Base-by-base conservation (phyloP, 2,888 invertebrate species). In the Caenorhabditis doughertyi region DNA sequence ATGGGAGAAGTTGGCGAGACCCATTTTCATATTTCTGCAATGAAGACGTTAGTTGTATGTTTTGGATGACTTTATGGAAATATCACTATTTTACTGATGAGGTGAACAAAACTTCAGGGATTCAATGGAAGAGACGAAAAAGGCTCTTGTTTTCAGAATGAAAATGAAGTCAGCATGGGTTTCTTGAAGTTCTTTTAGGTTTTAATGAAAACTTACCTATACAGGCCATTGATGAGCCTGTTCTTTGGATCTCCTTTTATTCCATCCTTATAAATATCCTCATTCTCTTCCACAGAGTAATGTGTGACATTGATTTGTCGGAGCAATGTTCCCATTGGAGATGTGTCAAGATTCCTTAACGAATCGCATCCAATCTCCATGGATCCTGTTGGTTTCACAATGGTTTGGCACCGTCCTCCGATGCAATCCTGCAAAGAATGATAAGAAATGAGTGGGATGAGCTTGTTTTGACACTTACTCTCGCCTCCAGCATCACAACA, bases 181-280 rank as follows among this genome's bases (percentile, higher is more conserved):
- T 51, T 25, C 25, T 0, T n/a, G n/a, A n/a, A n/a, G n/a, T n/a
- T n/a, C n/a, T n/a, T n/a, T n/a, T n/a, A n/a, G n/a, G n/a, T n/a
- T n/a, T n/a, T n/a, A n/a, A n/a, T 5, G 1, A 9, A 13, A 9
- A 51, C 49, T 35, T 35, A 85, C 86, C 98, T 98, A 92, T 98
- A 98, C 93, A 98, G 98, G 84, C 96, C 94, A 92, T 98, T 98
- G 62, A 98, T 97, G 95, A 98, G 96, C 93, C 97, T 97, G 93
- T 99, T 98, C 92, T 97, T 98, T 92, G 16, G 3, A 9, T 29
- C 47, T 8, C 3, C 1, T 29, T 18, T 18, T 21, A 13, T 3
- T 9, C 44, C 51, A 4, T 55, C 68, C 2, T 68, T 55, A 3
- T 27, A 32, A 23, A 49, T 49, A 16, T 35, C 1, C 13, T 7